These are phyloP conservation scores for Puffinus mauretanicus DNA, from an alignment of 2,113 vertebrate species.

Conservation along the genomic window DNA sequence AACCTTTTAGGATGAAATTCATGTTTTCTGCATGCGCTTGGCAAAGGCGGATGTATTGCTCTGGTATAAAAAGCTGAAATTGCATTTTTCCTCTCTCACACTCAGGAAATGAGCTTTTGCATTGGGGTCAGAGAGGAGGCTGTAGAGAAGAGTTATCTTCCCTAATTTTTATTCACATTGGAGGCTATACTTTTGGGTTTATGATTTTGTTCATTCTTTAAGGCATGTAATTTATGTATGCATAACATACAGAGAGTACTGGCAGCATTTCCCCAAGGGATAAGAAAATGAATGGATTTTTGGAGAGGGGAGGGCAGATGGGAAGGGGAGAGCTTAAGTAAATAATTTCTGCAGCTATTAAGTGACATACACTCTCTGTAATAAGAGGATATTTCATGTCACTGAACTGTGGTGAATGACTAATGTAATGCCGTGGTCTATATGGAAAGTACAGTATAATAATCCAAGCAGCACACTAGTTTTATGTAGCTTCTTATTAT, in stretches of 20 bases:
- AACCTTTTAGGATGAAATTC: constrained; percentile 54
- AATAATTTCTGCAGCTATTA: constrained; percentile 37
- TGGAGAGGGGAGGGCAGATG: not conserved
- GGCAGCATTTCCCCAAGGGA: not conserved
- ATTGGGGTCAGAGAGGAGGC: constrained; percentile 8
- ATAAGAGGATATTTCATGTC: constrained; percentile 56
- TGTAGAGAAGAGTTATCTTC: constrained; percentile 37
- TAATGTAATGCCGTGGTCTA: not conserved
- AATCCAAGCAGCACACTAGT: constrained; percentile 9
- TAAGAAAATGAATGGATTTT: constrained; percentile 24
- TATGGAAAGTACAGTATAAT: not conserved
- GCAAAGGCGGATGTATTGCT: constrained; percentile 34
- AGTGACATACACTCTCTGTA: not conserved
- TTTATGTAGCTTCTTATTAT: constrained; percentile 38
- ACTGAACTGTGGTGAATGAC: constrained; percentile 35
- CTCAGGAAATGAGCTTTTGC: not conserved
- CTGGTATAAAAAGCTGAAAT: constrained; percentile 55
- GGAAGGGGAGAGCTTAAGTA: not conserved
- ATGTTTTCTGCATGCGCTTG: constrained; percentile 33
- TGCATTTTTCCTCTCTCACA: constrained; percentile 39
- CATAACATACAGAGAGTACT: not conserved
- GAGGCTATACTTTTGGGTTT: constrained; percentile 20
- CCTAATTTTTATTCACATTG: constrained; percentile 51
- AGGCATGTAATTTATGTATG: not conserved
- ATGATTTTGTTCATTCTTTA: constrained; percentile 47